Conservation (phyloP, 2,888 invertebrate genomes). For the Volucella inanis region DNA sequence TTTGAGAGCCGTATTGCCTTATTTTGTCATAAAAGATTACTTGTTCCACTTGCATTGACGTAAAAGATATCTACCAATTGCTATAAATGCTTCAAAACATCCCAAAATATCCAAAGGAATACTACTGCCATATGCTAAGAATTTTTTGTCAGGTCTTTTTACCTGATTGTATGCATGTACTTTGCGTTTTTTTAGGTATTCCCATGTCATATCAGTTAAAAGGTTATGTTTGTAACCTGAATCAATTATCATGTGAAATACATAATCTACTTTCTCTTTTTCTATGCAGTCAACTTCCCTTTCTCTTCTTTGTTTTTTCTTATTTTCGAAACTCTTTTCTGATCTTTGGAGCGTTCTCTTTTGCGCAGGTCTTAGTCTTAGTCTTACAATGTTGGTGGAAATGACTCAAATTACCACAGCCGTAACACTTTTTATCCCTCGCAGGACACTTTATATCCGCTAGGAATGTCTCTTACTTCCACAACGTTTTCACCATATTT, state of each 20-base stretch:
- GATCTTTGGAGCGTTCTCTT: slow-evolving; percentile 5
- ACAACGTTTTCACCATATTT: no score
- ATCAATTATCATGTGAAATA: slow-evolving; percentile 46
- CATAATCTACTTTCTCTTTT: slow-evolving; percentile 42
- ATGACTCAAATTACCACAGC: slow-evolving; percentile 23
- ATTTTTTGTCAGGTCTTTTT: slow-evolving; percentile 37
- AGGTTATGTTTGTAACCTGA: slow-evolving; percentile 35
- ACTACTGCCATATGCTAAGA: slow-evolving; percentile 25
- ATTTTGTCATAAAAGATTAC: slow-evolving; percentile 14
- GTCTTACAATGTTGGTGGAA: slow-evolving; percentile 26
- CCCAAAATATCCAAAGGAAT: no score
- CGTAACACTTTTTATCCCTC: no score
- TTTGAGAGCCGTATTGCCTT: slow-evolving; percentile 28
- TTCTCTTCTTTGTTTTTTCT: slow-evolving; percentile 33
- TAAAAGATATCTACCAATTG: no score
- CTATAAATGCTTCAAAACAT: no score
- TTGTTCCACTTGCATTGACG: no score
- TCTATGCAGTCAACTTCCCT: slow-evolving; percentile 47
- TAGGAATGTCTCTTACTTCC: no score
- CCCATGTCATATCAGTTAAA: slow-evolving; percentile 34
- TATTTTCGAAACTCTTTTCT: slow-evolving; percentile 13
- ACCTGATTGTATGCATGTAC: slow-evolving; percentile 29
- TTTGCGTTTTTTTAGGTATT: slow-evolving; percentile 23
- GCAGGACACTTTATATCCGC: no score
- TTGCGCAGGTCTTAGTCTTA: no score